Evolutionary conservation across 2,888 invertebrate species (phyloP).

Genomic region (Leptinotarsa rubiginosa): DNA sequence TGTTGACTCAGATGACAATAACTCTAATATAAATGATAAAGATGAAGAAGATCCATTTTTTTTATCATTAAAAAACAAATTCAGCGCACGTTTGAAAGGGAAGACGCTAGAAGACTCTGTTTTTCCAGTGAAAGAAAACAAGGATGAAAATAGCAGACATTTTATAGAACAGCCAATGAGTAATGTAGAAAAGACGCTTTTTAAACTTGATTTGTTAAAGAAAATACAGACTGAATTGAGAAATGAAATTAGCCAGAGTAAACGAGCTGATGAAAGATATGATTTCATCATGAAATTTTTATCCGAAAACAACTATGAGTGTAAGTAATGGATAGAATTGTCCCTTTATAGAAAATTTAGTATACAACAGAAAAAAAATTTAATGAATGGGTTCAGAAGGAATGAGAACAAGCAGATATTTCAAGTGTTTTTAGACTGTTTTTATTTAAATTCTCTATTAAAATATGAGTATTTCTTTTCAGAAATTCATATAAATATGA

Average conservation of each 20-base stretch:
- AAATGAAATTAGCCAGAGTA: not conserved
- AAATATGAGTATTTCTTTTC: no score
- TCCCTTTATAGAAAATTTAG: not conserved
- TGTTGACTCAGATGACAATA: not conserved
- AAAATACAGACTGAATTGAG: not conserved
- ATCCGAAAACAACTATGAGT: not conserved
- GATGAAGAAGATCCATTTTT: not conserved
- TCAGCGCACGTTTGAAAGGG: conserved; percentile 5
- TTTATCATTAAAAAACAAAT: not conserved
- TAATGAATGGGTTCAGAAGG: not conserved
- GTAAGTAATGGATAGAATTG: not conserved
- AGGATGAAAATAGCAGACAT: not conserved
- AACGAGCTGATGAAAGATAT: not conserved
- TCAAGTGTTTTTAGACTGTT: no score
- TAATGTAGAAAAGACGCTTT: not conserved
- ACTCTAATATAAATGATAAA: not conserved
- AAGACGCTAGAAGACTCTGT: not conserved
- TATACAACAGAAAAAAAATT: not conserved
- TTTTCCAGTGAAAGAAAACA: not conserved
- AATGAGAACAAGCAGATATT: no score
- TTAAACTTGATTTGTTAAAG: not conserved
- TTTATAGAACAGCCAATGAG: not conserved
- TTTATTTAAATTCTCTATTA: no score
- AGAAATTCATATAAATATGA: no score
- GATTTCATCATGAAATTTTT: not conserved